Evolutionary conservation across 2,888 invertebrate species (phyloP), one percentile per base, ranked within the genome.

Genomic region (Agrilus mali): DNA sequence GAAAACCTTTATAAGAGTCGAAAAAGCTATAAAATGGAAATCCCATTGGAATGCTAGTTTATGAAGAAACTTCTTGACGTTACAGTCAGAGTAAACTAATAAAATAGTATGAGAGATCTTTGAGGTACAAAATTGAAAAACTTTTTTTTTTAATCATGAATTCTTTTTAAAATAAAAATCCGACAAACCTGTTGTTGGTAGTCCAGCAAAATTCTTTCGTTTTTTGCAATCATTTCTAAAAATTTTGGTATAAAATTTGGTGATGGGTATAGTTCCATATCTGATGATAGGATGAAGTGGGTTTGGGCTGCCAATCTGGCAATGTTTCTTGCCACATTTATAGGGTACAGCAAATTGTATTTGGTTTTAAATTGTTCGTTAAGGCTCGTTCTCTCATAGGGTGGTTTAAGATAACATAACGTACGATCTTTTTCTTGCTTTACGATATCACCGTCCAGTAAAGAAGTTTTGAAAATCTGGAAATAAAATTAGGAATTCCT

Each of bases 221-320:
- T 50, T 10, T 44, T 31, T 14, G 42, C 45, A 1, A 54, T 50
- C 46, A 60, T 55, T 7, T 41, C 33, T 33, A 61, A 36, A 42
- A 61, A 61, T 32, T 55, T 50, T 32, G 45, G 41, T 6, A 59
- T 53, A 40, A 61, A 55, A 43, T 59, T 47, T 17, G 47, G 52
- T 1, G 56, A 54, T 0, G 60, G 59, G 43, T 56, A 62, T 8
- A 62, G 46, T 44, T 62, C 62, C 27, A 62, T 60, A 43, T 62
- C 62, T 1, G 57, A 57, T 6, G 62, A 56, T 32, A 62, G 57
- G 17, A 61, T 51, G 36, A 60, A 61, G 43, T 61, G 53, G 1
- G 61, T 61, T 46, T 53, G 54, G 6, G 59, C 55, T 7, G 53
- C 48, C 39, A 55, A 31, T 51, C 58, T 55, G 5, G 62, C 62